Conservation (phyloP, 2,888 invertebrate species). For the Callinectes sapidus region DNA sequence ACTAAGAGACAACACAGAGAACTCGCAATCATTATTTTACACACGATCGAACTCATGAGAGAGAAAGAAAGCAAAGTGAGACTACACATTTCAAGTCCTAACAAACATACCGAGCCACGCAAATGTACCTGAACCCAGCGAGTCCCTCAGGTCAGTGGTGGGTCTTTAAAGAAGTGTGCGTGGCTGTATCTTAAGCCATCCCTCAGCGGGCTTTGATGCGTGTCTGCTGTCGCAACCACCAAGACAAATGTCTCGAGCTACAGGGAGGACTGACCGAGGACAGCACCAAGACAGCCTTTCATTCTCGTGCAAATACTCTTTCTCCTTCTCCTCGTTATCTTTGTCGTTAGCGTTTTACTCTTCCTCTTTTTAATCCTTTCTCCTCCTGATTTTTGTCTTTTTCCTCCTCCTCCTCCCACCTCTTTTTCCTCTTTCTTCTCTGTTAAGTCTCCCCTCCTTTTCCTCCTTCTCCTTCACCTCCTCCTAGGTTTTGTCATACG, state of each 20-base stretch:
- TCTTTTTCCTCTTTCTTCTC: neutral
- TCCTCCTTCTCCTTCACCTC: neutral
- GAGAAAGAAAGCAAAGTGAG: constrained; percentile 24
- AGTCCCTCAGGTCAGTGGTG: constrained; percentile 17
- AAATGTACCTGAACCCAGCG: constrained; percentile 16
- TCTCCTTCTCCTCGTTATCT: neutral
- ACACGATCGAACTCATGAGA: constrained; percentile 35
- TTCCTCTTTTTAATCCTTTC: neutral
- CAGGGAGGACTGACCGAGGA: constrained; percentile 47
- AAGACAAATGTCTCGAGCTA: constrained; percentile 54
- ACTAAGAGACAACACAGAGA: constrained; percentile 38
- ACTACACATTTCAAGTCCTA: constrained; percentile 29
- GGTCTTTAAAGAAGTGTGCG: constrained; percentile 37
- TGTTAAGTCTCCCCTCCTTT: neutral
- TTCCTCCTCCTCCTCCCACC: constrained; percentile 9
- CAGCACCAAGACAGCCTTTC: neutral
- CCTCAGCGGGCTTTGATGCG: constrained; percentile 59
- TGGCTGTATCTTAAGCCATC: constrained; percentile 56
- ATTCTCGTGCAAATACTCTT: neutral
- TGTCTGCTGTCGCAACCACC: constrained; percentile 57
- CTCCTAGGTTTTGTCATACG: neutral
- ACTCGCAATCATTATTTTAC: constrained; percentile 45
- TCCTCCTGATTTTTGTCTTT: neutral
- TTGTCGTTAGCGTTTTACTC: neutral
- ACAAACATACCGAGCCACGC: constrained; percentile 17